phyloP scores from a whole-genome alignment of 92 coral and sea anemone species.

The Epizoanthus stellaris region DNA sequence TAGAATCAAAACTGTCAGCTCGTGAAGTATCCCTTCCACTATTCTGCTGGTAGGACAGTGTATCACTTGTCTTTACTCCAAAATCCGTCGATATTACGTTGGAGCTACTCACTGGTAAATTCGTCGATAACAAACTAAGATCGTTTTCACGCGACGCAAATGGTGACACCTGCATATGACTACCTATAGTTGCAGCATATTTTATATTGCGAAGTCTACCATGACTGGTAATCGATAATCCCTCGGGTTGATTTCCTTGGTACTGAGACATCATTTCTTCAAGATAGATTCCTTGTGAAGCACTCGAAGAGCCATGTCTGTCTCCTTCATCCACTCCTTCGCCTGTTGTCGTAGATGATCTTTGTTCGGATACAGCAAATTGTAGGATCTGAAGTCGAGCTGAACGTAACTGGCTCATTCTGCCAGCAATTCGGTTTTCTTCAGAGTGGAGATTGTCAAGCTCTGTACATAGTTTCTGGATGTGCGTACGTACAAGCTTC shows the following conservation, averaged over 20 bases:
- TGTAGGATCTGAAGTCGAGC: slow-evolving; percentile 79
- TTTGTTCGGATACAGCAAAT: slow-evolving; percentile 65
- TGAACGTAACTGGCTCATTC: slow-evolving; percentile 75
- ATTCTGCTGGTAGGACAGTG: neutral
- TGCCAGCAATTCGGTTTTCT: slow-evolving; percentile 77
- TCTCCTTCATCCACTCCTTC: neutral
- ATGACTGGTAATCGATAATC: neutral
- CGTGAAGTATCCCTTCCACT: neutral
- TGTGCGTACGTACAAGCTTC: slow-evolving; percentile 72
- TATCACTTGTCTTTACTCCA: neutral
- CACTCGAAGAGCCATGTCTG: neutral
- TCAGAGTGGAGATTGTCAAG: slow-evolving; percentile 80
- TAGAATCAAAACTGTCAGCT: neutral
- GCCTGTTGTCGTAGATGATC: neutral
- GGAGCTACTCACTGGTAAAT: neutral
- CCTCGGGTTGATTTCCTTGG: neutral
- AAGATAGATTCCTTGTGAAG: neutral
- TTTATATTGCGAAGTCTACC: neutral
- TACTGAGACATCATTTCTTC: neutral
- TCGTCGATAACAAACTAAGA: neutral
- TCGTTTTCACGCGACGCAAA: neutral
- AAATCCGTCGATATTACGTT: neutral
- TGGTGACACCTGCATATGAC: neutral
- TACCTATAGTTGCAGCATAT: neutral
- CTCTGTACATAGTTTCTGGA: slow-evolving; percentile 85